phyloP scores from a whole-genome alignment of 2,113 vertebrate species.

The Argyrosomus japonicus region DNA sequence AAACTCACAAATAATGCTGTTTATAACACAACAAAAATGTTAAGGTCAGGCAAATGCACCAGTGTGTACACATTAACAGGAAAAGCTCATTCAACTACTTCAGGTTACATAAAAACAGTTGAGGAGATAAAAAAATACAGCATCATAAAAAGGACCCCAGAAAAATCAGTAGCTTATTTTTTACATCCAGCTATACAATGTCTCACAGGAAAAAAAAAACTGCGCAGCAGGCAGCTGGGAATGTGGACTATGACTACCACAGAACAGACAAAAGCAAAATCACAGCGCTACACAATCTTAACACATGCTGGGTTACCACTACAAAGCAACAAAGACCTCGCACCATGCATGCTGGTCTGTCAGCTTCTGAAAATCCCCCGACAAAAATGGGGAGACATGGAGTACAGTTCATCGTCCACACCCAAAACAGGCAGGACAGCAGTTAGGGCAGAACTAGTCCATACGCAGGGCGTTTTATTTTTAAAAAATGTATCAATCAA shows the following conservation, averaged over 20 bases:
- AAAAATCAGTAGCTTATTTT: slow-evolving; percentile 79
- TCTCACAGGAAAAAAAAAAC: slow-evolving; percentile 72
- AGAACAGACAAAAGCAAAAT: slow-evolving; percentile 86
- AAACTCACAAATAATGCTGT: slow-evolving; percentile 85
- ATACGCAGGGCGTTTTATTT: slow-evolving; percentile 46
- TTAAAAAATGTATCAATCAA: slow-evolving; percentile 60
- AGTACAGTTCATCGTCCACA: slow-evolving; percentile 87
- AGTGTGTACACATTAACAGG: slow-evolving; percentile 81
- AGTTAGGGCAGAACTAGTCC: slow-evolving; percentile 77
- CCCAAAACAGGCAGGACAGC: slow-evolving; percentile 84
- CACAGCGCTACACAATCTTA: slow-evolving; percentile 84
- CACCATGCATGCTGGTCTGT: slow-evolving; percentile 82
- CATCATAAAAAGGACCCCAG: slow-evolving; percentile 71
- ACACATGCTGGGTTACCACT: slow-evolving; percentile 91
- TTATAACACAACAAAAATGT: slow-evolving; percentile 84
- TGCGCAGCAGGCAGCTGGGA: slow-evolving; percentile 81
- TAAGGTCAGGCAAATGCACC: slow-evolving; percentile 85
- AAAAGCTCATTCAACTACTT: slow-evolving; percentile 73
- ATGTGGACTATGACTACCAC: slow-evolving; percentile 72
- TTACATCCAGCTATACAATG: slow-evolving; percentile 81
- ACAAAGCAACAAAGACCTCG: slow-evolving; percentile 86
- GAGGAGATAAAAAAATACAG: slow-evolving; percentile 80
- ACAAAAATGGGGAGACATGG: slow-evolving; percentile 92
- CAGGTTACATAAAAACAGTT: slow-evolving; percentile 66
- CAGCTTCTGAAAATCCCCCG: slow-evolving; percentile 86